A percentile compares a stretch with the other conserved stretches of the same genome.
Conservation (phyloP, 2,113 vertebrate genomes). For the Lepidothrix coronata region DNA sequence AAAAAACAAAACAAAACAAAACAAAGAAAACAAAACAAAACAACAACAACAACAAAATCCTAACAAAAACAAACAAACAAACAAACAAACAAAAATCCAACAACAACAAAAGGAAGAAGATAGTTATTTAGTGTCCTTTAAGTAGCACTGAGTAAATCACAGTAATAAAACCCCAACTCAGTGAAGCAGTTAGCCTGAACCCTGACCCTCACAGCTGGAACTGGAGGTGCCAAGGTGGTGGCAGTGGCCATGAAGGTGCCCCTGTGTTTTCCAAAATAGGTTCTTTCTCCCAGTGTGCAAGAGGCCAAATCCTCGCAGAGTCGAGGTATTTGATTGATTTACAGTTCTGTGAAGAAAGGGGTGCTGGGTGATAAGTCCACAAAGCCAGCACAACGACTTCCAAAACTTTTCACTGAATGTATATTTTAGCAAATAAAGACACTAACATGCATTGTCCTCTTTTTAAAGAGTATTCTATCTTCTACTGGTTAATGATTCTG, state of each 20-base stretch:
- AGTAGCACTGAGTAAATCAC: background rate
- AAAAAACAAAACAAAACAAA: background rate
- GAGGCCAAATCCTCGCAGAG: background rate
- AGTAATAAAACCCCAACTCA: background rate
- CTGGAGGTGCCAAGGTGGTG: fast-evolving
- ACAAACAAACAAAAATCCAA: background rate
- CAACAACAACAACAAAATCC: no score
- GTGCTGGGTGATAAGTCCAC: background rate
- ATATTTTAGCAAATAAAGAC: background rate
- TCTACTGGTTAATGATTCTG: background rate
- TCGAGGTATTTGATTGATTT: background rate
- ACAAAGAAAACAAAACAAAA: background rate
- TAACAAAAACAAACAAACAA: no score
- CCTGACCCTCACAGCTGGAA: background rate
- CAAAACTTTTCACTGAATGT: background rate
- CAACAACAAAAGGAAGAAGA: background rate
- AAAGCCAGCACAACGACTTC: background rate
- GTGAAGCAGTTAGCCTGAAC: background rate
- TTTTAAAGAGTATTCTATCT: background rate
- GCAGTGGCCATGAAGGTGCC: background rate
- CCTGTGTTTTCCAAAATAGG: background rate
- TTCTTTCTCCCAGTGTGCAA: background rate
- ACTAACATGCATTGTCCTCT: background rate
- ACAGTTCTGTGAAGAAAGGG: background rate
- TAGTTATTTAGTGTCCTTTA: background rate